Percentiles rank a stretch among this genome's conserved stretches.
Evolutionary conservation across 2,797 vertebrate species (phyloP).

Genomic region (Sandelia bainsii): DNA sequence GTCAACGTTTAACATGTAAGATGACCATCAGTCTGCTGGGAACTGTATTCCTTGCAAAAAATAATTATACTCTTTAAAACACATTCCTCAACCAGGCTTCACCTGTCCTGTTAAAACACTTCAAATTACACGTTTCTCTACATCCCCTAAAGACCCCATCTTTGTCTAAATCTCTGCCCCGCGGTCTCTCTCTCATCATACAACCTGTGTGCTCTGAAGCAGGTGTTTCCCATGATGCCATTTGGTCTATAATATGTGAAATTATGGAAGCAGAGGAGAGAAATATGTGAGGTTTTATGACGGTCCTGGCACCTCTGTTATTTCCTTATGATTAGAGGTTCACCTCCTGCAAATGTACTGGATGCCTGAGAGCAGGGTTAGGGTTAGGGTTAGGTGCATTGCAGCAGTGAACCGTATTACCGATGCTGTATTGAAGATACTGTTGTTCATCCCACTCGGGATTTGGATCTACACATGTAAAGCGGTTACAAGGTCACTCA

Average conservation of each 20-base stretch:
- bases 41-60: conserved; percentile 30
- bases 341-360: conserved; percentile 10
- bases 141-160: conserved; percentile 31
- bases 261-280: conserved; percentile 59
- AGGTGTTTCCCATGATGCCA: conserved; percentile 75
- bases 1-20: too few relatives aligned
- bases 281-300: conserved; percentile 72
- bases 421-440: neutral
- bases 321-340: conserved; percentile 74
- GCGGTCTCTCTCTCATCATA: conserved; percentile 8
- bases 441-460: neutral
- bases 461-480: neutral
- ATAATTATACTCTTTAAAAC: conserved; percentile 53
- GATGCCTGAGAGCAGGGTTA: neutral
- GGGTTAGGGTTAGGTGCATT: neutral
- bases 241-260: conserved; percentile 66
- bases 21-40: neutral
- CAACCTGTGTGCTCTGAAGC: conserved; percentile 68
- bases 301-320: conserved; percentile 55
- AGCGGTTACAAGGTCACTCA: conserved; percentile 32
- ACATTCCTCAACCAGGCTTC: conserved; percentile 50
- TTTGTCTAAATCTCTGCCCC: neutral
- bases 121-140: conserved; percentile 65
- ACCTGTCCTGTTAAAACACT: conserved; percentile 58
- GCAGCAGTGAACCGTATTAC: neutral